A percentile compares a stretch with the other conserved stretches of the same genome.
These are phyloP conservation scores for Helostoma temminkii DNA, from an alignment of 2,797 vertebrate species.

Conservation along the genomic window DNA sequence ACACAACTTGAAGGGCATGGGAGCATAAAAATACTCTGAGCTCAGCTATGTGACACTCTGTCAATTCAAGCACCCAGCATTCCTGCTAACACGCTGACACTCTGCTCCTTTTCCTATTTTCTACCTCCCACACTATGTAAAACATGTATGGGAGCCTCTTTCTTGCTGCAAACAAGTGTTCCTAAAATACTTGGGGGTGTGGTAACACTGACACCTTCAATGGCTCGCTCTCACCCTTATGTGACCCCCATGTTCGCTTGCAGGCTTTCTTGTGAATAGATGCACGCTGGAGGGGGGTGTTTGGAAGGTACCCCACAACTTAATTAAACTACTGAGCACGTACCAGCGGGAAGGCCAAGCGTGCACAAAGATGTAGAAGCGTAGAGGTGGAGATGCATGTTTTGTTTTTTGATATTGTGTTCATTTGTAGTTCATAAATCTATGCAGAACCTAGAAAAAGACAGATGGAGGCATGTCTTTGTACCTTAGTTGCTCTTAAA, in stretches of 20 bases:
- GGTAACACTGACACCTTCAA: slow-evolving; percentile 64
- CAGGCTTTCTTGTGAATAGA: slow-evolving; percentile 61
- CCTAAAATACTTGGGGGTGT: slow-evolving; percentile 35
- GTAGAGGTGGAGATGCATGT: slow-evolving; percentile 6
- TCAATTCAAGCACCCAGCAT: slow-evolving; percentile 29
- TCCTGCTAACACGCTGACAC: slow-evolving; percentile 22
- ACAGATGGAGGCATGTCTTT: neutral
- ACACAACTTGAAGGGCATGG: slow-evolving; percentile 10
- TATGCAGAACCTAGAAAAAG: neutral
- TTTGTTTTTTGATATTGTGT: neutral
- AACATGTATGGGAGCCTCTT: slow-evolving; percentile 53
- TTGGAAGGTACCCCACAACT: slow-evolving; percentile 45
- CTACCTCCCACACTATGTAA: slow-evolving; percentile 22
- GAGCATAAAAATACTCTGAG: slow-evolving; percentile 24
- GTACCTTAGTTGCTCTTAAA: no score
- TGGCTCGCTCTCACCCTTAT: slow-evolving; percentile 41
- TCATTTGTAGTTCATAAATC: slow-evolving; percentile 1
- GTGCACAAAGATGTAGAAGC: slow-evolving; percentile 14
- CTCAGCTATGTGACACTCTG: slow-evolving; percentile 21
- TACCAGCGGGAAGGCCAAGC: slow-evolving; percentile 37
- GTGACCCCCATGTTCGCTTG: slow-evolving; percentile 61
- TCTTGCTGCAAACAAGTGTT: slow-evolving; percentile 54
- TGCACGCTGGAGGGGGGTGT: slow-evolving; percentile 22
- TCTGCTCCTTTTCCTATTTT: slow-evolving; percentile 22
- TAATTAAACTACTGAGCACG: slow-evolving; percentile 71